Percentiles rank a stretch among this genome's conserved stretches.
These are phyloP conservation scores for Pheucticus melanocephalus DNA, from an alignment of 2,113 vertebrate genomes.

Conservation along the genomic window DNA sequence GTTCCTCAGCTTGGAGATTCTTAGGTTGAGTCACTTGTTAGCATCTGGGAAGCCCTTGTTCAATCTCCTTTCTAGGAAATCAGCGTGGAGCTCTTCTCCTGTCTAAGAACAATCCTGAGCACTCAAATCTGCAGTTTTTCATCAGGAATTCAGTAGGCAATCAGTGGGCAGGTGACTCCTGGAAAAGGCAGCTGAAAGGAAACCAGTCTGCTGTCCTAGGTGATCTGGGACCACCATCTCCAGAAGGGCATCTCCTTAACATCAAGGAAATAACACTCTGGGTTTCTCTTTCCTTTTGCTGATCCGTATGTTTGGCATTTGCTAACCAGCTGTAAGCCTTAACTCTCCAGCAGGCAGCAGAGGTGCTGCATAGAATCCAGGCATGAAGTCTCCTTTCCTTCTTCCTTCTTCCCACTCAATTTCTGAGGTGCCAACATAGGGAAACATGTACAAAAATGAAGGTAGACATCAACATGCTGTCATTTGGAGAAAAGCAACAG, in stretches of 20 bases:
- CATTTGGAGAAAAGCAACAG: not conserved
- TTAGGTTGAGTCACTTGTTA: not conserved
- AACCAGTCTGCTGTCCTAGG: not conserved
- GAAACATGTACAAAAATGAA: not conserved
- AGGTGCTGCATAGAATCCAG: not conserved
- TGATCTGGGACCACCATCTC: not conserved
- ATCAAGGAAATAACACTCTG: not conserved
- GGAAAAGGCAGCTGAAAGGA: not conserved
- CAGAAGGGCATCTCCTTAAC: not conserved
- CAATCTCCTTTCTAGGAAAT: not conserved
- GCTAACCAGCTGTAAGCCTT: not conserved
- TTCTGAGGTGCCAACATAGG: not conserved
- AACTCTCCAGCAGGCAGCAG: not conserved
- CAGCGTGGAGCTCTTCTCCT: accelerated
- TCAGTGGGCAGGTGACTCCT: not conserved
- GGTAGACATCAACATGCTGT: not conserved
- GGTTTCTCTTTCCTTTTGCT: not conserved
- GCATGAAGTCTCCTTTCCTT: not conserved
- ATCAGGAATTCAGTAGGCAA: not conserved
- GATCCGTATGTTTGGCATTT: not conserved
- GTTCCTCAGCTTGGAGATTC: not conserved
- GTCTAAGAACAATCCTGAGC: not conserved
- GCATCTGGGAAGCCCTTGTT: not conserved
- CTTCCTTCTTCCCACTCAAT: not conserved
- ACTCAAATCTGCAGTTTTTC: not conserved